Conservation (phyloP, 2,113 vertebrate genomes). For the Glaucidium brasilianum region DNA sequence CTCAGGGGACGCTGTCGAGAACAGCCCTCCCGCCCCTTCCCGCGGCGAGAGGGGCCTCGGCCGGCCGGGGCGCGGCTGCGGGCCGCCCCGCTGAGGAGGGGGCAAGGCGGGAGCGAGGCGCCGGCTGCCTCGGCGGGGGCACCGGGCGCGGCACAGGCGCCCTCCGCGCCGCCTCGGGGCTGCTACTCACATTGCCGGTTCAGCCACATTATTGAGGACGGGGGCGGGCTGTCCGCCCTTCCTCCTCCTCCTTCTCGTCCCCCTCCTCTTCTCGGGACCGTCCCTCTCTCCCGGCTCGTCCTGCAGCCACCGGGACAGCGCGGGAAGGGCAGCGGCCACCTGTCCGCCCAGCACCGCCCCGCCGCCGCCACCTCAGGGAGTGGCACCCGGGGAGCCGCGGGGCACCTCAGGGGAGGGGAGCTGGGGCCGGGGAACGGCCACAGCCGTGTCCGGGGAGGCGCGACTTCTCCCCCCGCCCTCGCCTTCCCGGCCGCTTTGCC, state of each 20-base stretch:
- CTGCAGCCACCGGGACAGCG: not conserved
- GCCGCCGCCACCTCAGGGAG: not conserved
- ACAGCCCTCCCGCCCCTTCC: not conserved
- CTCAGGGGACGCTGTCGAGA: too few species aligned
- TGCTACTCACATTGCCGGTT: not conserved
- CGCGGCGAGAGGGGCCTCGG: not conserved
- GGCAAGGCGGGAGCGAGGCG: too few species aligned
- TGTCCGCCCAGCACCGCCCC: not conserved
- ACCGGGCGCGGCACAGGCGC: not conserved
- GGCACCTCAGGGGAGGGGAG: not conserved
- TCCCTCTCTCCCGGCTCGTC: not conserved
- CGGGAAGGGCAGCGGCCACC: not conserved
- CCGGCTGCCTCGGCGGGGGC: too few species aligned
- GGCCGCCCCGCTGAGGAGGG: not conserved
- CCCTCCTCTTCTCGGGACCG: not conserved
- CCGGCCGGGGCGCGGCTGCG: too few species aligned
- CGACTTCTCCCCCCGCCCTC: fast-evolving
- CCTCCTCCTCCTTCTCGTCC: not conserved
- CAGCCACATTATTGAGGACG: not conserved
- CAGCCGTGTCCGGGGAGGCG: too few species aligned
- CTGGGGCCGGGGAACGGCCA: not conserved
- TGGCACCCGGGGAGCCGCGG: too few species aligned
- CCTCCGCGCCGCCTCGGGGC: not conserved
- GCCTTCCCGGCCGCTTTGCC: not conserved
- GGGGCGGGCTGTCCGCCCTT: not conserved